Conservation (phyloP, 2,113 vertebrate genomes). For the Xyrauchen texanus region DNA sequence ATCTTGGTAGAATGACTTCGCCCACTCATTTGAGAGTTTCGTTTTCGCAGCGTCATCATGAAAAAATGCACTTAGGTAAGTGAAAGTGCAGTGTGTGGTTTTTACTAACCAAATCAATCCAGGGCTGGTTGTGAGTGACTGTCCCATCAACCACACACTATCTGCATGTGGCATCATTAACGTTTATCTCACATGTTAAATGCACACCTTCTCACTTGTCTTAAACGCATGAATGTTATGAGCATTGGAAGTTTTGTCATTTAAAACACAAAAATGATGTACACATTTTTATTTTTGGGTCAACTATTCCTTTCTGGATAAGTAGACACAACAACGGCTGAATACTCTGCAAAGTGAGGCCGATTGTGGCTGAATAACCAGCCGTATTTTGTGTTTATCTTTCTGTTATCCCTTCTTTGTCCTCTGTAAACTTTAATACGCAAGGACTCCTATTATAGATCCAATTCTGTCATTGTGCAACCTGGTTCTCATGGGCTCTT, state of each 20-base stretch:
- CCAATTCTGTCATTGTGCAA: not conserved
- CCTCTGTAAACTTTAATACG: not conserved
- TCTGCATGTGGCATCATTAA: no score
- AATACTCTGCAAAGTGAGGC: no score
- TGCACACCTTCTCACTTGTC: no score
- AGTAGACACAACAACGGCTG: no score
- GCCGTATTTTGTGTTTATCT: not conserved
- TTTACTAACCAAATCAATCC: constrained; percentile 7
- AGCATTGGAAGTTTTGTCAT: no score
- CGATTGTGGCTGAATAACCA: not conserved
- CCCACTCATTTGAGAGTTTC: constrained; percentile 10
- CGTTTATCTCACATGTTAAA: not conserved
- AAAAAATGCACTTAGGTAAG: constrained; percentile 6
- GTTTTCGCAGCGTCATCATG: not conserved
- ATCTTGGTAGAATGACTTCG: constrained; percentile 18
- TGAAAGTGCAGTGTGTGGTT: not conserved
- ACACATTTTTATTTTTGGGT: no score
- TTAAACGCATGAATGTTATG: no score
- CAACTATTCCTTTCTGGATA: no score
- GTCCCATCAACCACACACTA: not conserved
- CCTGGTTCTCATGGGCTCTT: constrained; percentile 2
- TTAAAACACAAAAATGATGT: no score
- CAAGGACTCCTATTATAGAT: not conserved
- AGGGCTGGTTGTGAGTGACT: not conserved
- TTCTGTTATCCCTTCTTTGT: constrained; percentile 5